These are phyloP conservation scores for Zaprionus taronus DNA, from an alignment of 1,140 invertebrate species.

Conservation along the genomic window DNA sequence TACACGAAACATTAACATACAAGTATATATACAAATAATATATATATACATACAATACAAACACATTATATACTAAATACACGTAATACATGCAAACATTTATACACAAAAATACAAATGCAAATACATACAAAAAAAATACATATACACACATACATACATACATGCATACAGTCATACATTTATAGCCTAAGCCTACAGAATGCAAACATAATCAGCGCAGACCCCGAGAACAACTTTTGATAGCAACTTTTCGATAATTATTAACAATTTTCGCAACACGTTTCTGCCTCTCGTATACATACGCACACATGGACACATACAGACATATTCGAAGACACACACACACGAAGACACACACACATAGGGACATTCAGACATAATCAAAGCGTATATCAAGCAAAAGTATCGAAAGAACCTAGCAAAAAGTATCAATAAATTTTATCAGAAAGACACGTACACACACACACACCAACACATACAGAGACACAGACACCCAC, in stretches of 20 bases:
- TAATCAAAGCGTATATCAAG: constrained; percentile 64
- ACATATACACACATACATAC: constrained; percentile 48
- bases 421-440: constrained; percentile 63
- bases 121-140: constrained; percentile 55
- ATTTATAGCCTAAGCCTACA: constrained; percentile 67
- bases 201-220: constrained; percentile 74
- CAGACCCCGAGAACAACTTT: constrained; percentile 51
- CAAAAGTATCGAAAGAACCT: constrained; percentile 58
- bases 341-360: constrained; percentile 35
- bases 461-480: constrained; percentile 28
- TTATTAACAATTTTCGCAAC: constrained; percentile 66
- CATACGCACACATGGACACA: constrained; percentile 40
- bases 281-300: constrained; percentile 77
- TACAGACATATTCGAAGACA: constrained; percentile 15
- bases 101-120: constrained; percentile 52
- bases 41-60: constrained; percentile 44
- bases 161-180: constrained; percentile 65
- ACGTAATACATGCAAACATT: constrained; percentile 33
- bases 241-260: constrained; percentile 73
- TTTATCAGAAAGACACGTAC: constrained; percentile 51
- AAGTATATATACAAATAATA: constrained; percentile 44
- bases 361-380: constrained; percentile 48
- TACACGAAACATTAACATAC: constrained; percentile 48
- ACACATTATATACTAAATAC: constrained; percentile 45
- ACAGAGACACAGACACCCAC: constrained; percentile 37